Evolutionary conservation across 1,140 invertebrate genomes (phyloP).

Genomic region (Bathynomus jamesi): DNA sequence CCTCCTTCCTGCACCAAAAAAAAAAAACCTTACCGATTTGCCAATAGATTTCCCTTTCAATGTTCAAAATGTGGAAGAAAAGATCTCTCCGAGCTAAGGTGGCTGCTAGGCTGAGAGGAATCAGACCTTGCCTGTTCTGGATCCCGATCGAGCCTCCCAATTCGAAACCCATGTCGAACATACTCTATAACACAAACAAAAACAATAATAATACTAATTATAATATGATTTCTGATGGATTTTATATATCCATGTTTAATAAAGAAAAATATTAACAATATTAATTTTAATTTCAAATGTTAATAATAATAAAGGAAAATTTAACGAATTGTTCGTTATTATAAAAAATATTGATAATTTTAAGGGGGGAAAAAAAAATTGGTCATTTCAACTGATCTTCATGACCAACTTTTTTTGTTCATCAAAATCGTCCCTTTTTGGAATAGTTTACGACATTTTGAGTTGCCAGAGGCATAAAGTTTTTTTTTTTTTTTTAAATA

Average conservation of each 20-base stretch:
- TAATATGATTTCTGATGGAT: too few species aligned
- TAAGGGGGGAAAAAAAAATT: too few species aligned
- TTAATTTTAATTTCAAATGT: conserved; percentile 8
- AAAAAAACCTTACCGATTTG: conserved; percentile 77
- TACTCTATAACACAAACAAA: conserved; percentile 53
- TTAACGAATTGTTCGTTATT: too few species aligned
- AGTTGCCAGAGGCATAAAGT: too few species aligned
- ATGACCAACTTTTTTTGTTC: too few species aligned
- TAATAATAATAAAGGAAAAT: too few species aligned
- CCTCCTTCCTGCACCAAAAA: too few species aligned
- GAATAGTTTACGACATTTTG: too few species aligned
- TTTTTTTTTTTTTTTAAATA: too few species aligned
- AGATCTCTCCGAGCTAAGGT: conserved; percentile 87
- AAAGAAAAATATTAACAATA: conserved; percentile 8
- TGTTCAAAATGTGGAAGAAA: conserved; percentile 92
- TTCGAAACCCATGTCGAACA: conserved; percentile 91
- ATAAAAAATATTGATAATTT: too few species aligned
- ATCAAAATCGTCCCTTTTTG: too few species aligned
- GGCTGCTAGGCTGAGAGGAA: conserved; percentile 85
- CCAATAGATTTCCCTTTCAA: conserved; percentile 93
- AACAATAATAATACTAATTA: neutral
- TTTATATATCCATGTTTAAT: neutral
- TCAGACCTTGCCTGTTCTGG: conserved; percentile 78
- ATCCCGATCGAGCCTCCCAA: conserved; percentile 76
- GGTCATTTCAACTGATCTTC: too few species aligned